Base-by-base conservation (phyloP, 2,797 vertebrate genomes). In the Oreochromis mossambicus region DNA sequence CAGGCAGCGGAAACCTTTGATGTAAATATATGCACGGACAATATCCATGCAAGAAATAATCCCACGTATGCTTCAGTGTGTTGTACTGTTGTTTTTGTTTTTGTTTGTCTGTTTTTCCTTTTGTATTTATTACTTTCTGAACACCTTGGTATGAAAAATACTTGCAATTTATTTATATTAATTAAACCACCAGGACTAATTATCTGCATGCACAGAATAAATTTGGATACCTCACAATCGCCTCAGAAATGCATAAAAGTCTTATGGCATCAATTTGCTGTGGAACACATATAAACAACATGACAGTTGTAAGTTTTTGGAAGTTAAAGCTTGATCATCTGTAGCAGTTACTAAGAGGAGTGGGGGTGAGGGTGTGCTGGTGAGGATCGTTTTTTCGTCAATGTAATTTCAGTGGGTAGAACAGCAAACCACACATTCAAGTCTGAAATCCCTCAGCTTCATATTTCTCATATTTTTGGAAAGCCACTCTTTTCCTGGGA, bases 111-210 rank as follows among this genome's bases (percentile, higher is more conserved):
- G 58, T 63, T 63, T 66, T 83, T 80, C 38, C 26, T 17, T 66
- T 15, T 50, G 61, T 75, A 17, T 36, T 61, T 73, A 29, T 77
- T 76, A 54, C n/a, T 84, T 80, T 85, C 50, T 78, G 75, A 83
- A 82, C 54, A 56, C 34, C 38, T 76, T 82, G 83, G 79, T 78
- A 84, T 85, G 56, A 73, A 78, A 83, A 86, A 88, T 34, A 73
- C 75, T 48, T 34, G 48, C 41, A 85, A 12, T 4, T 58, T 81
- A 52, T 87, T 84, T 86, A 63, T 83, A 88, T 84, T 82, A 48
- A 85, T 91, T 84, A 86, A 51, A 88, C 92, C 84, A 89, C 81
- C 70, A 78, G 81, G 78, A 84, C 66, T 24, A 75, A 85, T 75
- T 50, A 29, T 8, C 15, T 73, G 24, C 11, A 75, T 32, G 17